These are phyloP conservation scores for Gyps fulvus DNA, from an alignment of 2,113 vertebrate genomes.

Conservation along the genomic window DNA sequence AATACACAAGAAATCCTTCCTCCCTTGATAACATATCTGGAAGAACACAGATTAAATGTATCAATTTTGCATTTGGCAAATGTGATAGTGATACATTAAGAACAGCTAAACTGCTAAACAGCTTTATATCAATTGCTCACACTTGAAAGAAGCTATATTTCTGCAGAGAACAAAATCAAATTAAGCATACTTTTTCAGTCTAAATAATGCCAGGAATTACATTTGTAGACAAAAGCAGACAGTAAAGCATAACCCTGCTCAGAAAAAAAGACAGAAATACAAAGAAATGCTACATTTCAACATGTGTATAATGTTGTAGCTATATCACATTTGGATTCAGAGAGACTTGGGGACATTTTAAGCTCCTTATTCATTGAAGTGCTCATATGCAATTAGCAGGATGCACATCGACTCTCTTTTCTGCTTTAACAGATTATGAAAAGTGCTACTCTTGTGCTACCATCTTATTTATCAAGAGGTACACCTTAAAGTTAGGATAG, in stretches of 20 bases:
- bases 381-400: neutral
- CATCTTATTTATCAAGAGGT: neutral
- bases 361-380: neutral
- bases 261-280: neutral
- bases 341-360: neutral
- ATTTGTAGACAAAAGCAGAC: neutral
- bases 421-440: neutral
- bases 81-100: neutral
- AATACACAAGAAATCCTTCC: neutral
- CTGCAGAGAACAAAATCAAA: neutral
- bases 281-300: neutral
- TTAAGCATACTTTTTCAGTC: neutral
- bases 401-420: neutral
- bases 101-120: neutral
- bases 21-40: neutral
- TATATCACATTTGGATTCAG: neutral
- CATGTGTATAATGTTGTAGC: rapidly evolving
- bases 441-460: neutral
- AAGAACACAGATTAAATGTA: neutral
- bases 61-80: slow-evolving; percentile 30
- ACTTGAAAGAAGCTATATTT: neutral
- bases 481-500: neutral
- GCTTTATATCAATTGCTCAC: neutral
- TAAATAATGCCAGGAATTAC: neutral
- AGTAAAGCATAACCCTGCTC: neutral